Conservation (phyloP, 1,140 invertebrate species). For the Idris sp. region DNA sequence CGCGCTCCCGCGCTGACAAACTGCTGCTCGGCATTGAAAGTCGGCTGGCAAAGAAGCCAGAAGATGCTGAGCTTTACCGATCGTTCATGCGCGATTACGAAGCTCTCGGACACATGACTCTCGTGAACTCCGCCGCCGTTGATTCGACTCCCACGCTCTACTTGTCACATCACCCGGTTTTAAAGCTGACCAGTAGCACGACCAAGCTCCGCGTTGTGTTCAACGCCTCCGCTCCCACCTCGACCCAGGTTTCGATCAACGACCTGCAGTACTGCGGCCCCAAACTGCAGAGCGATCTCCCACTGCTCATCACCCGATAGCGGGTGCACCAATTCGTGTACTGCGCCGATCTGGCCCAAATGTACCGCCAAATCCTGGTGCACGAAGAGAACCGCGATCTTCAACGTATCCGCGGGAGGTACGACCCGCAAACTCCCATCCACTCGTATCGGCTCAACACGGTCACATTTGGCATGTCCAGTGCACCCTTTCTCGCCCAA, state of each 20-base stretch:
- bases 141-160: background rate
- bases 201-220: conserved; percentile 19
- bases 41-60: background rate
- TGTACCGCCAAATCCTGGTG: conserved; percentile 19
- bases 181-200: conserved; percentile 1
- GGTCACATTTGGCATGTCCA: conserved; percentile 17
- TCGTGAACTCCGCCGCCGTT: too few relatives aligned
- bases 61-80: background rate
- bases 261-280: background rate
- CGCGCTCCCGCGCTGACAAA: too few relatives aligned
- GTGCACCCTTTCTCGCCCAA: conserved; percentile 70
- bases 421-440: background rate
- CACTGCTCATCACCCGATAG: background rate
- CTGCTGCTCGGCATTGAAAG: too few relatives aligned
- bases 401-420: conserved; percentile 20
- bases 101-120: conserved; percentile 1
- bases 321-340: background rate
- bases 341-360: conserved; percentile 14
- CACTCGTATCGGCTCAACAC: background rate
- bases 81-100: conserved; percentile 7
- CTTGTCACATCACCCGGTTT: conserved; percentile 4
- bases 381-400: background rate
- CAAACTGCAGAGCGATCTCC: conserved; percentile 13
- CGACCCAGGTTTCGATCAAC: background rate
- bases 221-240: conserved; percentile 2